Conservation (phyloP, 2,888 invertebrate species). For the Atrina japonica region DNA sequence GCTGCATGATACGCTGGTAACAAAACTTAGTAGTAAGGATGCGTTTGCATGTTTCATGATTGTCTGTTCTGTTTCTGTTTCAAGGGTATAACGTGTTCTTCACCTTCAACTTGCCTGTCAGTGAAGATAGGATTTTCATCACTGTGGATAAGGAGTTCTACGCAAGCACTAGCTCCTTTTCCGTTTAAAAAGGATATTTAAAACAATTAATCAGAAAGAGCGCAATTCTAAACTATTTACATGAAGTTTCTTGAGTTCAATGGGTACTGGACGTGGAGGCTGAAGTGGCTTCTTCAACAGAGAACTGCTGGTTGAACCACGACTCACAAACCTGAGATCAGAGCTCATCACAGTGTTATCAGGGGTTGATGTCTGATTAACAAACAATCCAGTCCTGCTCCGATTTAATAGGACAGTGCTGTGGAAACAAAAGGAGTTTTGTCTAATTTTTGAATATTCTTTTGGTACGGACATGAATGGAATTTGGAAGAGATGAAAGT, state of each 20-base stretch:
- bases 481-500: too few relatives aligned
- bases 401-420: constrained; percentile 35
- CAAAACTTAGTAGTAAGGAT: too few relatives aligned
- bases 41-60: too few relatives aligned
- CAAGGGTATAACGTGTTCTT: constrained; percentile 1
- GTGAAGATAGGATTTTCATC: not conserved
- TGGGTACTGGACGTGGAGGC: constrained; percentile 10
- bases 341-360: constrained; percentile 42
- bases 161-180: constrained; percentile 17
- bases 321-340: constrained; percentile 19
- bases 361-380: constrained; percentile 40
- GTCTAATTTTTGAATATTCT: too few relatives aligned
- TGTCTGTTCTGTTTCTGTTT: too few relatives aligned
- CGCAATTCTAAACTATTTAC: constrained; percentile 7
- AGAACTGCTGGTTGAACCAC: not conserved
- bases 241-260: constrained; percentile 21
- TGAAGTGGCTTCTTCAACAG: constrained; percentile 8
- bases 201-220: too few relatives aligned
- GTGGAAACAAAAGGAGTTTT: too few relatives aligned
- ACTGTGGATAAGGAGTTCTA: constrained; percentile 18
- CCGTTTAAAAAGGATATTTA: constrained; percentile 18
- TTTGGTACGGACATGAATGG: too few relatives aligned
- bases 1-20: too few relatives aligned
- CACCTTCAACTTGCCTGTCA: not conserved
- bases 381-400: constrained; percentile 46